Evolutionary conservation across 2,888 invertebrate genomes (phyloP).

Genomic region (Dasypolia templi): DNA sequence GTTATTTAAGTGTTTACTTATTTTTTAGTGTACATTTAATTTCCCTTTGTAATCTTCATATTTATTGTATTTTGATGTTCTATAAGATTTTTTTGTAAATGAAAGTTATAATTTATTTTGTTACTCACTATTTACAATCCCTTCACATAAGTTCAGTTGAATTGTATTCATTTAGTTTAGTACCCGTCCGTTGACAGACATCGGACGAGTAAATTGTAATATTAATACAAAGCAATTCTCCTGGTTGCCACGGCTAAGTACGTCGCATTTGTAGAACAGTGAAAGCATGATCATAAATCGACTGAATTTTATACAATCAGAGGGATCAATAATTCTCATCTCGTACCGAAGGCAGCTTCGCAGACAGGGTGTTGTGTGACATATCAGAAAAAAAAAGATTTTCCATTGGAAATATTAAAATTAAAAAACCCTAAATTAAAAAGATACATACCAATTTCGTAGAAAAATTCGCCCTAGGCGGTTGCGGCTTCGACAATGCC

Average conservation of each 20-base stretch:
- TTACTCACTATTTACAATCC: conserved; percentile 47
- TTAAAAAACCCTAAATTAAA: conserved; percentile 38
- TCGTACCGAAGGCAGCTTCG: conserved; percentile 79
- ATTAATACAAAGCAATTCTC: conserved; percentile 50
- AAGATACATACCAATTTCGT: conserved; percentile 34
- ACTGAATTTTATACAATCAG: conserved; percentile 80
- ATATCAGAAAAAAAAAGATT: conserved; percentile 81
- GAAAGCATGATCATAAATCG: conserved; percentile 69
- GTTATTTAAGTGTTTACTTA: conserved; percentile 66
- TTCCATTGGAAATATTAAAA: conserved; percentile 66
- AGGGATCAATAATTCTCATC: conserved; percentile 83
- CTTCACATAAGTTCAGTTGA: conserved; percentile 32
- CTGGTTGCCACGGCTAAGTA: conserved; percentile 61
- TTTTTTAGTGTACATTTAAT: conserved; percentile 56
- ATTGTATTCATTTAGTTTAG: conserved; percentile 33
- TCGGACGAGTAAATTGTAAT: conserved; percentile 25
- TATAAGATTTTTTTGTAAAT: conserved; percentile 33
- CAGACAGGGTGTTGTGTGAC: conserved; percentile 86
- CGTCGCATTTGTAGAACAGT: conserved; percentile 55
- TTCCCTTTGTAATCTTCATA: conserved; percentile 32
- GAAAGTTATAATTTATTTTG: conserved; percentile 34
- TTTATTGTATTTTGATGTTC: conserved; percentile 38
- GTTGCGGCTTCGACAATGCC: conserved; percentile 56
- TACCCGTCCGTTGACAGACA: conserved; percentile 16
- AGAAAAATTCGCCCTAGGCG: conserved; percentile 52